Evolutionary conservation across 1,140 invertebrate genomes (phyloP).

Genomic region (Whitmania pigra): DNA sequence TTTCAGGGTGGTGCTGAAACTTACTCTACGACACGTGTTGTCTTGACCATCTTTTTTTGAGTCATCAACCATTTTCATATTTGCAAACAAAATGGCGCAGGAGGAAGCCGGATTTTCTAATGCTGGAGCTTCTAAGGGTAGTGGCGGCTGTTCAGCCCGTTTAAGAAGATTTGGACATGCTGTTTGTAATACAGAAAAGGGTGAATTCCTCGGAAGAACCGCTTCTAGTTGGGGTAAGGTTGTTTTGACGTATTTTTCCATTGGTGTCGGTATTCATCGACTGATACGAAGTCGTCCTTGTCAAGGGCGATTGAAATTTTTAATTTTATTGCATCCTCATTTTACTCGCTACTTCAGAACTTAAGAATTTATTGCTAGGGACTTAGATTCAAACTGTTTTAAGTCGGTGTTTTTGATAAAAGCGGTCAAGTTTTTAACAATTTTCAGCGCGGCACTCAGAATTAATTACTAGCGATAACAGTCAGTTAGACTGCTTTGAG

Average conservation of each 20-base stretch:
- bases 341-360: too few species aligned
- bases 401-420: too few species aligned
- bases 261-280: background rate
- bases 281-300: background rate
- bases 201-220: constrained; percentile 4
- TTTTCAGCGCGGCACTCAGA: too few species aligned
- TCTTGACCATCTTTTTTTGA: constrained; percentile 10
- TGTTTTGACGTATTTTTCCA: background rate
- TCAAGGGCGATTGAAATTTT: background rate
- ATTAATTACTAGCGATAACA: too few species aligned
- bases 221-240: constrained; percentile 9
- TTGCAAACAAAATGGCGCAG: constrained; percentile 14
- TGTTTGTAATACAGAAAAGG: constrained; percentile 8
- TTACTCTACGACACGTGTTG: background rate
- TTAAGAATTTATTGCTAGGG: too few species aligned
- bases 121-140: background rate
- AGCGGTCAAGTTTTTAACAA: too few species aligned
- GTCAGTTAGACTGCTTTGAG: too few species aligned
- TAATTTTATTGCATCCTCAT: too few species aligned
- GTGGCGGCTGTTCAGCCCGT: background rate
- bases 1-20: too few species aligned
- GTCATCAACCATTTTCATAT: constrained; percentile 11
- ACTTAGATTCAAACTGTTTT: too few species aligned
- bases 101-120: constrained; percentile 1
- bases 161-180: constrained; percentile 5